phyloP scores from a whole-genome alignment of 2,113 vertebrate genomes.

The Sturnira hondurensis region DNA sequence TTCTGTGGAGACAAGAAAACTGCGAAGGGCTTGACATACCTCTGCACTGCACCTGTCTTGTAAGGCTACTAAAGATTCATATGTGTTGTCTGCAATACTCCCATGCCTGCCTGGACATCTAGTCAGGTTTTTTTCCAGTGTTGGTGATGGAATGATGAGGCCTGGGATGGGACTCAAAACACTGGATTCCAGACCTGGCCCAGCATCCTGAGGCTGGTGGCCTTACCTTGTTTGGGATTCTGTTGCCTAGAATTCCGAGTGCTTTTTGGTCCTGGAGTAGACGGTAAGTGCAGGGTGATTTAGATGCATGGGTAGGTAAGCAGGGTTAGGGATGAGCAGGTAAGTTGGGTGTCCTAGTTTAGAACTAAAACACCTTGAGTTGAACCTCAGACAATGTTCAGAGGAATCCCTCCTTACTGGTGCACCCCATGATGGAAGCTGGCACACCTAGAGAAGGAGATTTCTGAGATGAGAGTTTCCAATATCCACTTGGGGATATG shows the following conservation, averaged over 20 bases:
- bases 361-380: not conserved
- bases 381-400: accelerated
- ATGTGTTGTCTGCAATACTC: accelerated
- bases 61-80: not conserved
- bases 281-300: accelerated
- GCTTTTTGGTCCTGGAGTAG: not conserved
- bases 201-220: not conserved
- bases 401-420: accelerated
- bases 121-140: accelerated
- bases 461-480: not conserved
- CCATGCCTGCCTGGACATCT: too few relatives aligned
- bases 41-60: not conserved
- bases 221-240: not conserved
- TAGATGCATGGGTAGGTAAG: accelerated
- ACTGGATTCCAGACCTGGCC: not conserved
- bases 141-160: too few relatives aligned
- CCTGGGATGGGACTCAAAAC: not conserved
- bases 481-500: not conserved
- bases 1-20: accelerated
- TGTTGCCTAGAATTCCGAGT: not conserved
- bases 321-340: accelerated
- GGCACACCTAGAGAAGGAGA: accelerated
- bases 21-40: too few relatives aligned
- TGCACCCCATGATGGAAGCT: accelerated
- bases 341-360: accelerated